Conservation (phyloP, 2,888 invertebrate species). For the Nemurella pictetii region DNA sequence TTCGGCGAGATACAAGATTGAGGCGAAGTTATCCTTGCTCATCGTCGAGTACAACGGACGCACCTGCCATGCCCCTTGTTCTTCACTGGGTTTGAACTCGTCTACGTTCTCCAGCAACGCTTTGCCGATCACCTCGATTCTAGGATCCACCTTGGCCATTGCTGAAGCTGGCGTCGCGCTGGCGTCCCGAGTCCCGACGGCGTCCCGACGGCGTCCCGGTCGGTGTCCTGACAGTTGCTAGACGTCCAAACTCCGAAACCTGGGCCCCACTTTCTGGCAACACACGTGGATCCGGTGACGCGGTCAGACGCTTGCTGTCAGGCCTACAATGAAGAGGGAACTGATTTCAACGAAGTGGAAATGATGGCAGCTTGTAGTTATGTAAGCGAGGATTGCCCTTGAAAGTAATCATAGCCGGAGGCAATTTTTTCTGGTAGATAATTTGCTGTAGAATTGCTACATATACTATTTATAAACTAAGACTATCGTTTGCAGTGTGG, state of each 20-base stretch:
- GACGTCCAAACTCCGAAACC: too few relatives aligned
- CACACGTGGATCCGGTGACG: neutral
- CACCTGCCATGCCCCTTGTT: neutral
- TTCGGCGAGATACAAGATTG: conserved; percentile 17
- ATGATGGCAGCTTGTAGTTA: neutral
- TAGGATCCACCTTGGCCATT: neutral
- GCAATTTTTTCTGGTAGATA: neutral
- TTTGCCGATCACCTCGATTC: neutral
- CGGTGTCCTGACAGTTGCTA: too few relatives aligned
- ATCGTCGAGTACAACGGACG: conserved; percentile 10
- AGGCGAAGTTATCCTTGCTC: conserved; percentile 26
- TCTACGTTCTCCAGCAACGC: neutral
- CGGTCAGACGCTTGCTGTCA: neutral
- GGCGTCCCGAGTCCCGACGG: neutral
- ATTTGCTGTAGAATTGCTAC: neutral
- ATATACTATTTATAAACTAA: neutral
- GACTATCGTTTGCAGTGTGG: neutral
- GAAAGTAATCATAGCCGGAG: neutral
- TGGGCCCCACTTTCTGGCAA: neutral
- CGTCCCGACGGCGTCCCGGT: neutral
- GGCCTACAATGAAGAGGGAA: neutral
- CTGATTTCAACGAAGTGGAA: neutral
- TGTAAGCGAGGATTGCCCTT: neutral
- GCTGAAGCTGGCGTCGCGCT: neutral
- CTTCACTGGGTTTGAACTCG: neutral